These are phyloP conservation scores for Gobio gobio DNA, from an alignment of 2,113 vertebrate species.

Conservation along the genomic window DNA sequence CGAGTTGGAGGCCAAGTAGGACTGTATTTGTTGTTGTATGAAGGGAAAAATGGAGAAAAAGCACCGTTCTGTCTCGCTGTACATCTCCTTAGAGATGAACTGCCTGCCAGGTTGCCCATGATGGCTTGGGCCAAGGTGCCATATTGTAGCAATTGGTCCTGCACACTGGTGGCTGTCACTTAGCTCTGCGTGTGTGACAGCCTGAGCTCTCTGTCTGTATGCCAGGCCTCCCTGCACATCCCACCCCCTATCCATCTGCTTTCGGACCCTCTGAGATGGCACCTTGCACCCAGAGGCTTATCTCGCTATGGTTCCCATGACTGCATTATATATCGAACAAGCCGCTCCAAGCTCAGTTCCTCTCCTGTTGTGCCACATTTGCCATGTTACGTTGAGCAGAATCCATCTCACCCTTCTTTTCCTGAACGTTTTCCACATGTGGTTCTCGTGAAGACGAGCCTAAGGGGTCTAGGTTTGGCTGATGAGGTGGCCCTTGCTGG, in stretches of 20 bases:
- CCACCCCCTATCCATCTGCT: conserved; percentile 55
- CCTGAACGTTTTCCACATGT: conserved; percentile 4
- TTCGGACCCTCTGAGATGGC: conserved; percentile 47
- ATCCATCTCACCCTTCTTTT: background rate
- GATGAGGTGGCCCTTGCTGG: conserved; percentile 9
- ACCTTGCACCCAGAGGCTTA: conserved; percentile 40
- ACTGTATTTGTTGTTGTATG: background rate
- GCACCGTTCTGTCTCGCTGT: background rate
- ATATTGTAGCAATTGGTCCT: conserved; percentile 61
- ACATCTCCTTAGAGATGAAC: conserved; percentile 36
- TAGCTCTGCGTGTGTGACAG: conserved; percentile 49
- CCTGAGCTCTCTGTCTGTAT: conserved; percentile 51
- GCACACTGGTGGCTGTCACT: conserved; percentile 59
- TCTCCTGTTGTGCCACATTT: background rate
- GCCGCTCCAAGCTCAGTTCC: background rate
- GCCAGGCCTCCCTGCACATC: conserved; percentile 49
- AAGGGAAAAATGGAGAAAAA: conserved; percentile 18
- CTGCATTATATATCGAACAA: conserved; percentile 29
- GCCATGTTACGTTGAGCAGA: background rate
- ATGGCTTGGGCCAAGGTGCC: conserved; percentile 50
- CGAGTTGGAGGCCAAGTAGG: background rate
- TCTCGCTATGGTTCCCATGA: background rate
- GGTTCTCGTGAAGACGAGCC: background rate
- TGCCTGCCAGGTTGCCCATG: conserved; percentile 32
- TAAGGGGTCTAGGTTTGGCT: background rate